phyloP scores from a whole-genome alignment of 2,113 vertebrate species.

The Sebastes schlegelii region DNA sequence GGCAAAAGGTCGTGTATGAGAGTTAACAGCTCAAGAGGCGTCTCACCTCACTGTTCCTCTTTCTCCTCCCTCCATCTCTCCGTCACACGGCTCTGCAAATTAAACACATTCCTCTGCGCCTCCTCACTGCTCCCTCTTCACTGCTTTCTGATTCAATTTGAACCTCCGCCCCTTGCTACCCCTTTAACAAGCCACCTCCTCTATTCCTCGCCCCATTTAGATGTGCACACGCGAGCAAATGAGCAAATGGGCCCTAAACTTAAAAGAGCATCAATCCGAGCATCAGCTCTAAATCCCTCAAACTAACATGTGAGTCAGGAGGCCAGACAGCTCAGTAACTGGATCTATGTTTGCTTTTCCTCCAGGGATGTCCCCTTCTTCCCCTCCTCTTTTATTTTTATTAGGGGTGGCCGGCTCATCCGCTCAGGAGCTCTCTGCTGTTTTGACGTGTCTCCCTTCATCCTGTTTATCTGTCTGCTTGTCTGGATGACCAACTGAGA shows the following conservation, averaged over 20 bases:
- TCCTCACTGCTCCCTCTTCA: not conserved
- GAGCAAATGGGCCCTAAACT: slow-evolving; percentile 63
- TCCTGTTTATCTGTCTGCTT: slow-evolving; percentile 76
- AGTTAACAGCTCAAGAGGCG: slow-evolving; percentile 73
- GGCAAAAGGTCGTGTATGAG: slow-evolving; percentile 80
- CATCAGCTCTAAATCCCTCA: slow-evolving; percentile 51
- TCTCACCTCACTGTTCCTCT: slow-evolving; percentile 47
- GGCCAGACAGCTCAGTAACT: slow-evolving; percentile 61
- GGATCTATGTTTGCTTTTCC: slow-evolving; percentile 72
- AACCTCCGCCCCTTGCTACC: not conserved
- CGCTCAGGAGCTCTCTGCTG: slow-evolving; percentile 46
- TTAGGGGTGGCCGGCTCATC: slow-evolving; percentile 50
- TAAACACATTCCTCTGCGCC: slow-evolving; percentile 64
- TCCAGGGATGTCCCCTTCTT: slow-evolving; percentile 43
- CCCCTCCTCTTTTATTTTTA: slow-evolving; percentile 42
- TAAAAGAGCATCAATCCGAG: slow-evolving; percentile 48
- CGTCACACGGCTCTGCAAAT: slow-evolving; percentile 71
- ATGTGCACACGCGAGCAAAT: slow-evolving; percentile 30
- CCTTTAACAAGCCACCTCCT: slow-evolving; percentile 45
- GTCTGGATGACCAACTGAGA: slow-evolving; percentile 59
- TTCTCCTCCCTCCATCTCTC: slow-evolving; percentile 49
- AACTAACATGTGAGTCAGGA: slow-evolving; percentile 48
- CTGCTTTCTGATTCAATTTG: slow-evolving; percentile 43
- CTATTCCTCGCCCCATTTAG: slow-evolving; percentile 41
- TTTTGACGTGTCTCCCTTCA: slow-evolving; percentile 71